Conservation (phyloP, 2,797 vertebrate species). For the Onychomys torridus region DNA sequence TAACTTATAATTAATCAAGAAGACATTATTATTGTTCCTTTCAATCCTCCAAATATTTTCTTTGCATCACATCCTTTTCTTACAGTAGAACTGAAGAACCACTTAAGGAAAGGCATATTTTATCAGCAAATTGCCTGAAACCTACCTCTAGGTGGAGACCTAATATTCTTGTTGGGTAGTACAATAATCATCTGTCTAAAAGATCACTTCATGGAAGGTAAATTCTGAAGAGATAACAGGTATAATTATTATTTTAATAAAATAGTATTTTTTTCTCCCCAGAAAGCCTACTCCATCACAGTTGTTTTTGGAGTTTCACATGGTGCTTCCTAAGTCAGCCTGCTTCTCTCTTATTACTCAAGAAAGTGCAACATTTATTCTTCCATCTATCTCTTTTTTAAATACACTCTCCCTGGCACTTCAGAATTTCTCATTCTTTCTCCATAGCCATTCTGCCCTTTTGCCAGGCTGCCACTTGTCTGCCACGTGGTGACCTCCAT, state of each 20-base stretch:
- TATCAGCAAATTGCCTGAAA: neutral
- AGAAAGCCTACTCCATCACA: neutral
- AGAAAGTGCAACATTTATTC: neutral
- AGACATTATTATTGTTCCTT: neutral
- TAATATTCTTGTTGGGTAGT: neutral
- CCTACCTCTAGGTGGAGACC: neutral
- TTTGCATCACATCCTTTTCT: neutral
- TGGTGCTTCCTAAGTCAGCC: neutral
- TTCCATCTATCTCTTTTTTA: neutral
- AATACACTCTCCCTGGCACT: neutral
- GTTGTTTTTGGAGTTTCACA: neutral
- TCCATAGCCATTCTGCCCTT: neutral
- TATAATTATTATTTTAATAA: neutral
- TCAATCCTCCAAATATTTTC: neutral
- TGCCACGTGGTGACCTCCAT: neutral
- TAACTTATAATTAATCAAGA: neutral
- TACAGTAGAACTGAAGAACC: neutral
- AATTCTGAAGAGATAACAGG: neutral
- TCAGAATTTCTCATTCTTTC: neutral
- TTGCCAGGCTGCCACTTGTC: neutral
- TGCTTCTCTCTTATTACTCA: neutral
- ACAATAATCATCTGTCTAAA: neutral
- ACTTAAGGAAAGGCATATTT: neutral
- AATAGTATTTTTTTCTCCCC: neutral
- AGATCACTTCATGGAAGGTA: neutral